Evolutionary conservation across 2,797 vertebrate species (phyloP), one percentile per base, ranked within the genome.

Genomic region (Chaetophractus vellerosus): DNA sequence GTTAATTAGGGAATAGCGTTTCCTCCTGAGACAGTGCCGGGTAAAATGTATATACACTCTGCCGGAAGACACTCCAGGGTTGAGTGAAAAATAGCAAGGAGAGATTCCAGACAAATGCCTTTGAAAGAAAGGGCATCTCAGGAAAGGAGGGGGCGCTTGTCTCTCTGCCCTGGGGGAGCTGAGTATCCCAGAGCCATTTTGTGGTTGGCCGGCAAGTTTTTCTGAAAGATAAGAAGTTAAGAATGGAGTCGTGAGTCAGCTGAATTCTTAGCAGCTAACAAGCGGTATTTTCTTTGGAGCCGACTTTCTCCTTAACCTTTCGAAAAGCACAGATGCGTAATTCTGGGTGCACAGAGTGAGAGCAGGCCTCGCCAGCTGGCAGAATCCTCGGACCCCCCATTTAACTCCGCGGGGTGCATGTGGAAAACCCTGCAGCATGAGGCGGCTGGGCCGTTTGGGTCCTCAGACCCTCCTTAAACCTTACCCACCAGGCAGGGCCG

Each of bases 1-100:
- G 95, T 98, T 98, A 97, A 98, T 98, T 98, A 96, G 64, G 97
- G 74, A 45, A 78, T 76, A 97, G 59, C 28, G 9, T 96, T 98
- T 98, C 94, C 97, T 98, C 90, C 93, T 79, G 94, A 97, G 97
- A 97, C 96, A 95, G 79, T 36, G 93, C 91, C 68, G 84, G 98
- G 97, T 97, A 97, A 95, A 98, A 97, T 96, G 95, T 94, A 96
- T 89, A 71, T 71, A 83, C 0, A n/a, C 18, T 36, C 41, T 80
- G 36, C 81, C 85, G 91, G 93, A 97, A 94, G 93, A 90, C 97
- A 96, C 96, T 93, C 96, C 15, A 66, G 91, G 66, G 31, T 10
- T 71, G 76, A 64, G 38, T 92, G 85, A 96, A 97, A 97, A 97
- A 85, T 57, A 91, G 66, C 59, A 59, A 87, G 95, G 78, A 95